Percentiles rank a stretch among this genome's conserved stretches.
Conservation (phyloP, 64 coral and sea anemone genomes). For the Acropora tenuis region DNA sequence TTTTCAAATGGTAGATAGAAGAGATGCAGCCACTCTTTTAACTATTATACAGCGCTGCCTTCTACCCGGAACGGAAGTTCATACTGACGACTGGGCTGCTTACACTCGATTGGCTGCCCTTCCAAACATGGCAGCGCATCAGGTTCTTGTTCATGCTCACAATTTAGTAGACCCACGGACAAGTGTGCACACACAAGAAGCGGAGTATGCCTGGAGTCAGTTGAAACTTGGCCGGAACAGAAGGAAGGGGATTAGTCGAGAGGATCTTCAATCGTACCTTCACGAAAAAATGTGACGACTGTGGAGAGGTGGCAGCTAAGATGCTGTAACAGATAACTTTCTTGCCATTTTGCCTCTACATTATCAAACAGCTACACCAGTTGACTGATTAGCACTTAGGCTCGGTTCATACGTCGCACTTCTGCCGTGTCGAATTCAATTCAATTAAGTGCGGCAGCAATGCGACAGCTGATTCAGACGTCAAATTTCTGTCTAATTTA, state of each 20-base stretch:
- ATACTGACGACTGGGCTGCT: neutral
- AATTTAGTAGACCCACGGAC: constrained; percentile 58
- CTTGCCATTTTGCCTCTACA: neutral
- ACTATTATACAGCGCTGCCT: neutral
- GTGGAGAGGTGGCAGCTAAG: constrained; percentile 8
- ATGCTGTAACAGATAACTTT: neutral
- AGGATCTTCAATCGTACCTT: constrained; percentile 24
- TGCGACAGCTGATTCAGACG: too few species aligned
- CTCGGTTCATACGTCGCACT: too few species aligned
- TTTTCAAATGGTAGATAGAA: constrained; percentile 16
- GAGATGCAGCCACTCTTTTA: constrained; percentile 1
- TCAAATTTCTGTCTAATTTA: too few species aligned
- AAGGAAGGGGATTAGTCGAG: constrained; percentile 2
- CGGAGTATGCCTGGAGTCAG: constrained; percentile 30
- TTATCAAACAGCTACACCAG: neutral
- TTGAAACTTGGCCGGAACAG: constrained; percentile 25
- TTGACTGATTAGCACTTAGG: too few species aligned
- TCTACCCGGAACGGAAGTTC: neutral
- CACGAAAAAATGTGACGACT: constrained; percentile 47
- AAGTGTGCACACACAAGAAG: constrained; percentile 43
- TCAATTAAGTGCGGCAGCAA: too few species aligned
- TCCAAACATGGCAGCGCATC: neutral
- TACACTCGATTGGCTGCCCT: neutral
- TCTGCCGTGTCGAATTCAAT: too few species aligned
- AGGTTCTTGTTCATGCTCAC: neutral